Evolutionary conservation across 2,113 vertebrate genomes (phyloP).

Genomic region (Colaptes auratus): DNA sequence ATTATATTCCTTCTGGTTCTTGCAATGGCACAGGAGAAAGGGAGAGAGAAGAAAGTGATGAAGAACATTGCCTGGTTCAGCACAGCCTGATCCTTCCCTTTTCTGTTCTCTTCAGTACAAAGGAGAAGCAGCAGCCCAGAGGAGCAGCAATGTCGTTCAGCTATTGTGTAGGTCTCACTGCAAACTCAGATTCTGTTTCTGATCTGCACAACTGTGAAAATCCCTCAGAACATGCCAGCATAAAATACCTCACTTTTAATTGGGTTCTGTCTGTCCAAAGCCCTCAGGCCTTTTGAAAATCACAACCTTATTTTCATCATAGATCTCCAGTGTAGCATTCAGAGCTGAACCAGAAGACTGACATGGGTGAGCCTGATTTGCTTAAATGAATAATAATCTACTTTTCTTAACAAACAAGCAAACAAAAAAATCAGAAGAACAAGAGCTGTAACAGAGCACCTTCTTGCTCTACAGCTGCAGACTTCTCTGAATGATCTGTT

Average conservation of each 20-base stretch:
- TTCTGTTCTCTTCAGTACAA: background rate
- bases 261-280: background rate
- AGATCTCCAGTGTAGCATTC: background rate
- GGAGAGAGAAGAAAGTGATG: background rate
- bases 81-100: background rate
- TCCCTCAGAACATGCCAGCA: background rate
- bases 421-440: background rate
- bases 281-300: background rate
- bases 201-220: background rate
- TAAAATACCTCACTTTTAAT: background rate
- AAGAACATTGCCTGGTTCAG: background rate
- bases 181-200: background rate
- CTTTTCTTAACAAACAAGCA: background rate
- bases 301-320: background rate
- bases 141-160: background rate
- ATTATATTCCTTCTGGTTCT: background rate
- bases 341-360: background rate
- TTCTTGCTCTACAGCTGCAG: background rate
- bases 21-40: background rate
- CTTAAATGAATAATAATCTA: background rate
- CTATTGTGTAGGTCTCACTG: background rate
- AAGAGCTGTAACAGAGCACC: constrained; percentile 20
- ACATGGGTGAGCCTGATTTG: background rate
- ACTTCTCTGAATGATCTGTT: background rate
- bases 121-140: background rate